These are phyloP conservation scores for Ptychodera flava DNA, from an alignment of 35 echinoderm and acorn worm genomes.

Conservation along the genomic window DNA sequence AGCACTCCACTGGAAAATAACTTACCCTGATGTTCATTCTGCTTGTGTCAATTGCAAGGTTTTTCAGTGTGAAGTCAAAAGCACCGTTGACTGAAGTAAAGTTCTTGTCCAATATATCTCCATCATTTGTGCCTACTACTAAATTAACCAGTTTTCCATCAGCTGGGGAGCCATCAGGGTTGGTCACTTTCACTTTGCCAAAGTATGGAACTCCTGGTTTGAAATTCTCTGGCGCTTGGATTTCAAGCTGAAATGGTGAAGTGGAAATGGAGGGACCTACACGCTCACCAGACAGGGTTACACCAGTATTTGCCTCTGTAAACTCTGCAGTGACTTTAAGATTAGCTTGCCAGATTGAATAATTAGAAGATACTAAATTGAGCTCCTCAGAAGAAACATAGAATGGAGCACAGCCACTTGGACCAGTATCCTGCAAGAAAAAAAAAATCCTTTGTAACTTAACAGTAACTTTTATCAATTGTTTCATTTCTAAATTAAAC, in stretches of 20 bases:
- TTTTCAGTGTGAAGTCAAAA: neutral
- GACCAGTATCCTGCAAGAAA: slow-evolving; percentile 23
- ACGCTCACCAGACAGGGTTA: neutral
- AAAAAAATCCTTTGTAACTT: no score
- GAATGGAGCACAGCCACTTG: slow-evolving; percentile 19
- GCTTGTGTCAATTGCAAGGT: neutral
- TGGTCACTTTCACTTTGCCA: slow-evolving; percentile 68
- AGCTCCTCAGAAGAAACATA: slow-evolving; percentile 3
- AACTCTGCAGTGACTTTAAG: slow-evolving; percentile 26
- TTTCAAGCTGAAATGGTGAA: slow-evolving; percentile 19
- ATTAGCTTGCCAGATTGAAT: slow-evolving; percentile 16
- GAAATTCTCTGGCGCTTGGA: slow-evolving; percentile 44
- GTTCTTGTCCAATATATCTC: neutral
- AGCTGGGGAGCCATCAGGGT: slow-evolving; percentile 48
- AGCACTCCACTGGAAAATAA: no score
- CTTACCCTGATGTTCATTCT: neutral
- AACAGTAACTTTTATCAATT: no score
- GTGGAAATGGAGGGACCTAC: slow-evolving; percentile 5
- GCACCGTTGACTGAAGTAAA: neutral
- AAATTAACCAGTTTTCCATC: neutral
- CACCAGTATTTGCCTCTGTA: slow-evolving; percentile 29
- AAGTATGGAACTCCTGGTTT: slow-evolving; percentile 77
- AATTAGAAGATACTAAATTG: slow-evolving; percentile 3
- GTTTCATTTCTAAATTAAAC: no score
- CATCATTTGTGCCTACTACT: neutral